phyloP scores from a whole-genome alignment of 2,113 vertebrate species.

The Semnornis frantzii region DNA sequence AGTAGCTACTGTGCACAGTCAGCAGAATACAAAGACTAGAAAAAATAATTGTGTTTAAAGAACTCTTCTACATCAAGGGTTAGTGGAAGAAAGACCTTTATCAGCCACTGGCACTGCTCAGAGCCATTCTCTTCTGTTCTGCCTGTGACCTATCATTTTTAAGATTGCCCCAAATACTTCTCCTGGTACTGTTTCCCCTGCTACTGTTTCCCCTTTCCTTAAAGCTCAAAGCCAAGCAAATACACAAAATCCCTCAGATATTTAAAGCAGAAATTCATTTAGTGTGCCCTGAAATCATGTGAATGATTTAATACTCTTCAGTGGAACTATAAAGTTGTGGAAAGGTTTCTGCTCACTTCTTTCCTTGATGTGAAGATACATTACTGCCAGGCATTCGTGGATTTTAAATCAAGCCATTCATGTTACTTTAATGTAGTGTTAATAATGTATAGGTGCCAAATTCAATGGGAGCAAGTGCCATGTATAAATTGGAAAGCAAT shows the following conservation, averaged over 20 bases:
- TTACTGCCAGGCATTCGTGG: conserved; percentile 44
- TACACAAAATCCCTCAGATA: conserved; percentile 1
- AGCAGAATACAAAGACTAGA: not conserved
- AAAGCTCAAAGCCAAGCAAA: not conserved
- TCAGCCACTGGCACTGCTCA: not conserved
- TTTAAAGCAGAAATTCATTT: not conserved
- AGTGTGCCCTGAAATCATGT: not conserved
- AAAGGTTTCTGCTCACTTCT: conserved; percentile 1
- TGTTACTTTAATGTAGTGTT: conserved; percentile 55
- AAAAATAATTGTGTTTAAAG: not conserved
- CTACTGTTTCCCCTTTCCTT: not conserved
- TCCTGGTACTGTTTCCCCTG: not conserved
- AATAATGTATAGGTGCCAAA: conserved; percentile 56
- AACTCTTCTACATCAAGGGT: not conserved
- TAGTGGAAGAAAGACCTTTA: not conserved
- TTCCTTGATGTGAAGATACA: conserved; percentile 13
- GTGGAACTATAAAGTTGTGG: not conserved
- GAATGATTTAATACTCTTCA: not conserved
- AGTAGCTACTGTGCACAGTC: not conserved
- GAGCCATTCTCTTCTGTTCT: not conserved
- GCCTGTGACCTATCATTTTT: not conserved
- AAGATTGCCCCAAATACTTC: not conserved
- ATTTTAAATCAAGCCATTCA: conserved; percentile 55
- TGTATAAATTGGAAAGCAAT: not conserved
- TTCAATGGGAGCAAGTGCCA: conserved; percentile 7